Evolutionary conservation across 2,888 invertebrate genomes (phyloP), one percentile per base, ranked within the genome.

Genomic region (Eilema griseolum): DNA sequence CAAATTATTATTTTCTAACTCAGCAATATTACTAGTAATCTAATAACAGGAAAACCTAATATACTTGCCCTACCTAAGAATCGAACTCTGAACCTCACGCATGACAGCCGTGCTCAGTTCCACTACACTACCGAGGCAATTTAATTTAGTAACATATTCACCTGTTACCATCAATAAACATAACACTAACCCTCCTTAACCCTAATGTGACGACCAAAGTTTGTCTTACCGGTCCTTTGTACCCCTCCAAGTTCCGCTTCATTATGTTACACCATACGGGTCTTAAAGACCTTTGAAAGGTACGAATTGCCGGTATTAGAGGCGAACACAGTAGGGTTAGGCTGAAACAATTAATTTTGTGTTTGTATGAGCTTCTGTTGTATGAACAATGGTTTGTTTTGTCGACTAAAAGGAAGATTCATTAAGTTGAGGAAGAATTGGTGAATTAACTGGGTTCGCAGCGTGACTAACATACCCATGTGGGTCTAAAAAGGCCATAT

Each of bases 141-240:
- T 46, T 60, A 60, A 61, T 33, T 31, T 52, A 59, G 16, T 61
- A 24, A 56, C 24, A 56, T 61, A 31, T 57, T 57, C n/a, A 26
- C 20, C 56, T 57, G 2, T 23, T n/a, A 56, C 31, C 26, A 56
- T 67, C 56, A 24, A 52, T 66, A 60, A 57, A 33, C 10, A 37
- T 24, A 26, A 28, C 26, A 31, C 46, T 37, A 37, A 68, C 24
- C 56, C 57, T 26, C 7, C 26, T 61, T 62, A 57, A 57, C 28
- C 65, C 62, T 68, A 68, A 62, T 37, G 26, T 62, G 62, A 62
- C 23, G n/a, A 26, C 24, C 24, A 62, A 68, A 68, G 67, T 62
- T 68, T 68, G 59, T 59, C 57, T 37, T 1, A 57, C 61, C n/a
- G 26, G 62, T 24, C 67, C 67, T 20, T 61, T 56, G 56, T 31